phyloP scores from a whole-genome alignment of 1,140 invertebrate species.

The Drosophila auraria region DNA sequence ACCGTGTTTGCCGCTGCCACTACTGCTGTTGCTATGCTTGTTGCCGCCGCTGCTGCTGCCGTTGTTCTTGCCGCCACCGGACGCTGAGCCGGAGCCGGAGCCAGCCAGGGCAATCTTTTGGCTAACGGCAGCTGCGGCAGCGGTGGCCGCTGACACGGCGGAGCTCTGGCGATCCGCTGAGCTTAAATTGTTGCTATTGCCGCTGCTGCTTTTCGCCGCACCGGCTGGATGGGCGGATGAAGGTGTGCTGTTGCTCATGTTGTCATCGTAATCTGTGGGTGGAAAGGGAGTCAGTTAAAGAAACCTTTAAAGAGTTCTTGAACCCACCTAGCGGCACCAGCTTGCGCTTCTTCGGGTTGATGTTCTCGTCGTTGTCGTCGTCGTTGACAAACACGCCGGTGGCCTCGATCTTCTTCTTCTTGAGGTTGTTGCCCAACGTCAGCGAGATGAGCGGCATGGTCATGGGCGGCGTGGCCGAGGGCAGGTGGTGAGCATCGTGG shows the following conservation, averaged over 20 bases:
- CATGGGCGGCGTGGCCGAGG: slow-evolving; percentile 70
- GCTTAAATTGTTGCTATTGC: slow-evolving; percentile 11
- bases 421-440: slow-evolving; percentile 83
- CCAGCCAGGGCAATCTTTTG: slow-evolving; percentile 68
- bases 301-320: no score
- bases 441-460: slow-evolving; percentile 78
- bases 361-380: slow-evolving; percentile 92
- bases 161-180: slow-evolving; percentile 71
- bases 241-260: slow-evolving; percentile 54
- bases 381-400: slow-evolving; percentile 96
- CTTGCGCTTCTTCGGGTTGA: slow-evolving; percentile 91
- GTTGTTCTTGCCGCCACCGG: slow-evolving; percentile 21
- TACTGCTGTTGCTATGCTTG: slow-evolving; percentile 24
- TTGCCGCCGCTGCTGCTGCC: slow-evolving; percentile 16
- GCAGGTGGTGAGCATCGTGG: slow-evolving; percentile 14
- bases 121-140: slow-evolving; percentile 73
- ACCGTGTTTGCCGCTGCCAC: slow-evolving; percentile 60
- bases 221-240: slow-evolving; percentile 49
- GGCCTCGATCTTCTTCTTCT: slow-evolving; percentile 92
- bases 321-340: slow-evolving; percentile 91
- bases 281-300: no score
- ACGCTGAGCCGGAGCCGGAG: slow-evolving; percentile 15
- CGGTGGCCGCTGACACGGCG: slow-evolving; percentile 72
- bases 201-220: slow-evolving; percentile 2
- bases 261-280: slow-evolving; percentile 89